Percentiles rank a stretch among this genome's conserved stretches.
phyloP scores from a whole-genome alignment of 2,113 vertebrate species.

The Panthera uncia region DNA sequence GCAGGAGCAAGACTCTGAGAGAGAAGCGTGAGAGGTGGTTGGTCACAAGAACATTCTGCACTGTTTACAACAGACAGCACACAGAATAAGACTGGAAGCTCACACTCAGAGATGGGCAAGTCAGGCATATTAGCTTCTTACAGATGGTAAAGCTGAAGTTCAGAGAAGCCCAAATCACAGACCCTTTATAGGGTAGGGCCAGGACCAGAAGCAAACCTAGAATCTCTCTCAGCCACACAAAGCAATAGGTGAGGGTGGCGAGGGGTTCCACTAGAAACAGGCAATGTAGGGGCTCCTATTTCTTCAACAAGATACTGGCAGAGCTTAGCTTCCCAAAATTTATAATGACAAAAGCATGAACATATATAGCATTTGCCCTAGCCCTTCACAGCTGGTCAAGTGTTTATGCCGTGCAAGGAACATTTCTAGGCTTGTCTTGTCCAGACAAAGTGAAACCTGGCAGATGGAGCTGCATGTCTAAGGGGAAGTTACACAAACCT shows the following conservation, averaged over 20 bases:
- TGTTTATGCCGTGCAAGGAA: background rate
- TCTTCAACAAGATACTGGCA: background rate
- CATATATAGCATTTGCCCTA: background rate
- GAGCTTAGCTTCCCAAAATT: background rate
- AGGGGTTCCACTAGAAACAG: background rate
- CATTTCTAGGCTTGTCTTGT: background rate
- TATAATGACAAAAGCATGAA: background rate
- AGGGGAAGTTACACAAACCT: background rate
- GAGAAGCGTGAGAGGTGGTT: background rate
- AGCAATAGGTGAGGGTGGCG: background rate
- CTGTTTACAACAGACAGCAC: background rate
- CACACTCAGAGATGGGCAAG: background rate
- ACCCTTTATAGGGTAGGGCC: background rate
- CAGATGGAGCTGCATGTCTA: background rate
- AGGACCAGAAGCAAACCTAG: background rate
- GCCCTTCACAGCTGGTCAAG: background rate
- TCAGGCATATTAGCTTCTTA: background rate
- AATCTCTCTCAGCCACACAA: background rate
- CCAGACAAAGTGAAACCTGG: background rate
- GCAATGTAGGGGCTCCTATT: background rate
- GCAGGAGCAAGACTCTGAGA: background rate
- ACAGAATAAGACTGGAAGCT: background rate
- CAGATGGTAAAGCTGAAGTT: background rate
- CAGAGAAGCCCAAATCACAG: background rate
- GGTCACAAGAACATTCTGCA: background rate